phyloP scores from a whole-genome alignment of 2,113 vertebrate species.

The Arizona elegans region DNA sequence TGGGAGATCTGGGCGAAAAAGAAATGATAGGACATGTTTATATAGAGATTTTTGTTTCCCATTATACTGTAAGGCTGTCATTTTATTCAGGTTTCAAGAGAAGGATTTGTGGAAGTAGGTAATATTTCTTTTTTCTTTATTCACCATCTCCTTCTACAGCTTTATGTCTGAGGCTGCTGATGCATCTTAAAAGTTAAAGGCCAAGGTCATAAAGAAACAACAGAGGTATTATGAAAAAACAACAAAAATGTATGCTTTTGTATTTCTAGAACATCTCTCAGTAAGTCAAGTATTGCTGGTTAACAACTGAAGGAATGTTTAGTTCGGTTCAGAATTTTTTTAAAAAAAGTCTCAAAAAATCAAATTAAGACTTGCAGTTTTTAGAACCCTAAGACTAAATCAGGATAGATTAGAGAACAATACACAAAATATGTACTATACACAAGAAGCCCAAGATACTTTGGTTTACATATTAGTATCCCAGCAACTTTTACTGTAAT shows the following conservation, averaged over 20 bases:
- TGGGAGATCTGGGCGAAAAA: background rate
- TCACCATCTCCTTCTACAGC: background rate
- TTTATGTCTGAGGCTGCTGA: background rate
- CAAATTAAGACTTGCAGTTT: background rate
- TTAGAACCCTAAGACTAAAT: background rate
- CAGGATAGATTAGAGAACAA: background rate
- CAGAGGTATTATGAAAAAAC: background rate
- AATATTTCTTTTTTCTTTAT: background rate
- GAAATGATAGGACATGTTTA: background rate
- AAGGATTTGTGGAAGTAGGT: background rate
- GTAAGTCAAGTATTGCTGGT: background rate
- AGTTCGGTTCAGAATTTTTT: background rate
- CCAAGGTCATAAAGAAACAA: background rate
- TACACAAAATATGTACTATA: background rate
- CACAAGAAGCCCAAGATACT: background rate
- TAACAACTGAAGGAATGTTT: background rate
- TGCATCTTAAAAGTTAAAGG: background rate
- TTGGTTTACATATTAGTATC: background rate
- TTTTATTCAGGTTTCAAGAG: background rate
- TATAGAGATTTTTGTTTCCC: background rate
- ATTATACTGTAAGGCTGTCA: background rate
- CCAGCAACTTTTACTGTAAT: background rate
- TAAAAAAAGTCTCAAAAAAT: background rate
- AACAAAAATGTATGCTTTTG: background rate
- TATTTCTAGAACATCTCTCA: background rate